Evolutionary conservation across 2,797 vertebrate species (phyloP), one percentile per base, ranked within the genome.

Genomic region (Eupleurogrammus muticus): DNA sequence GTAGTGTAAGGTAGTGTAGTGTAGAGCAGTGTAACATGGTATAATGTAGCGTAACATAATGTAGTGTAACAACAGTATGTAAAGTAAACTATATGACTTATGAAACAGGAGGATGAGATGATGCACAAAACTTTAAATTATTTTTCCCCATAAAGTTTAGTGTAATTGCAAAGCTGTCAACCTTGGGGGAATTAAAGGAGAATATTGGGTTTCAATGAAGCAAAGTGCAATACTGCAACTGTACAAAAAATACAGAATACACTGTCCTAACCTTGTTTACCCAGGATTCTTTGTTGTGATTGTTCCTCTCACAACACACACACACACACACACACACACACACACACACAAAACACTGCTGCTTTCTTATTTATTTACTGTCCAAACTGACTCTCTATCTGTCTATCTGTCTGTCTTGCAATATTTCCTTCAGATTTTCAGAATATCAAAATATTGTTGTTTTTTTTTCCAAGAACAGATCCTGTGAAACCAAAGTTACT

Each of bases 241-340:
- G 2, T 17, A 49, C 24, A 60, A 19, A 63, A 56, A 63, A 80
- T 8, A 66, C n/a, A 40, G 21, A 56, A 63, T 20, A 48, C 49
- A 40, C 14, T 42, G 63, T 67, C 59, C 69, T 83, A 52, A 80
- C 80, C 78, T 69, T 52, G 52, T 83, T 89, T 83, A 87, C 79
- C 79, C 67, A 53, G 64, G 78, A 77, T 80, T 32, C 56, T 70
- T 79, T 79, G 55, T 46, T 55, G 49, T 49, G 49, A 66, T 66
- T 67, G 52, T 75, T 48, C 73, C 19, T 49, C 1, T 4, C 46
- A 47, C 35, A 7, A 21, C 36, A 52, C 47, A 24, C 48, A 49
- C 14, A 58, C 53, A 65, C 44, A 73, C 35, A 55, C 23, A 35
- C 34, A 49, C 20, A 40, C 56, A 62, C 32, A 38, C 12, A 38